Conservation (phyloP, 2,888 invertebrate species). For the Limnephilus marmoratus region DNA sequence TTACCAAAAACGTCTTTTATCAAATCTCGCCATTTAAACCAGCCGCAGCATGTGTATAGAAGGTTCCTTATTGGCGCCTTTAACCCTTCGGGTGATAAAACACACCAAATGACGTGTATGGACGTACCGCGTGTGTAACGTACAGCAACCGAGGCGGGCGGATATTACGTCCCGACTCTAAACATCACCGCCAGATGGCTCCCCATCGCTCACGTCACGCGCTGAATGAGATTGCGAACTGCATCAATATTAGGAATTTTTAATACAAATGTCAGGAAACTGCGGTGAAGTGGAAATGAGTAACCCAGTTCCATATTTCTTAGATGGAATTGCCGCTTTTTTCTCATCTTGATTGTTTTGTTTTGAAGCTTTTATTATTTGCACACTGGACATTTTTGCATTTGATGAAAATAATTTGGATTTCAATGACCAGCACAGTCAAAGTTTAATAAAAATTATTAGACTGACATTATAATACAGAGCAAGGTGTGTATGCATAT, state of each 20-base stretch:
- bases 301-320: background rate
- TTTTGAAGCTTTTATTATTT: background rate
- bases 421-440: too few relatives aligned
- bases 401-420: background rate
- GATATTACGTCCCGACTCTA: constrained; percentile 26
- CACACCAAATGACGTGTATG: constrained; percentile 9
- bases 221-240: background rate
- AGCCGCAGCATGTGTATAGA: background rate
- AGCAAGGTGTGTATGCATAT: background rate
- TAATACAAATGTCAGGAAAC: constrained; percentile 8
- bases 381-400: background rate
- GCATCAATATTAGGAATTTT: constrained; percentile 33
- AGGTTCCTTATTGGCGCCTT: background rate
- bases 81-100: background rate
- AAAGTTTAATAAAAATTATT: background rate
- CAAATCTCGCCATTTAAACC: background rate
- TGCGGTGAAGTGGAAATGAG: background rate
- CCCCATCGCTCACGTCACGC: constrained; percentile 19
- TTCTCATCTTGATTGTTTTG: background rate
- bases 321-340: background rate
- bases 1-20: background rate
- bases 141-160: background rate
- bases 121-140: background rate
- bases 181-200: constrained; percentile 13
- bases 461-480: background rate